phyloP scores from a whole-genome alignment of 1,140 invertebrate species.

The Nephila pilipes region DNA sequence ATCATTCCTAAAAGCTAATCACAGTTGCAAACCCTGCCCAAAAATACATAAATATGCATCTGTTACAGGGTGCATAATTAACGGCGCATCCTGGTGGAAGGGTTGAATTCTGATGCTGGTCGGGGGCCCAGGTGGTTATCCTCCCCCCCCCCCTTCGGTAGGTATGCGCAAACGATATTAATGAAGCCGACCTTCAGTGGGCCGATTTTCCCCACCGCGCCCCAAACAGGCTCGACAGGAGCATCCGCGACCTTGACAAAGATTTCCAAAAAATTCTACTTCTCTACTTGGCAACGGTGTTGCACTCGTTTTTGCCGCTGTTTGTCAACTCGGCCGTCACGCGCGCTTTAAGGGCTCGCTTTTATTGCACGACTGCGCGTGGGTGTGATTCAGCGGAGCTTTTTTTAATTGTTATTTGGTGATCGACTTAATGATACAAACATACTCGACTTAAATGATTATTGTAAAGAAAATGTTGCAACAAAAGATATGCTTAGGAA shows the following conservation, averaged over 20 bases:
- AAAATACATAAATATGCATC: constrained; percentile 20
- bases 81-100: not conserved
- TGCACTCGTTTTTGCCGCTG: not conserved
- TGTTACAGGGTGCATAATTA: constrained; percentile 17
- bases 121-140: too few species aligned
- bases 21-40: too few species aligned
- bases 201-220: constrained; percentile 30
- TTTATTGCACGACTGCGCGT: not conserved
- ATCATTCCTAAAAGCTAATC: too few species aligned
- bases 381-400: not conserved
- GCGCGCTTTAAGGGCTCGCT: not conserved
- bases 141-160: not conserved
- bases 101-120: not conserved
- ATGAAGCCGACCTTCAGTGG: constrained; percentile 50
- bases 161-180: constrained; percentile 32
- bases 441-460: too few species aligned
- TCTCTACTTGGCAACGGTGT: not conserved
- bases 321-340: not conserved
- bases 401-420: too few species aligned
- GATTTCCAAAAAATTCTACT: not conserved
- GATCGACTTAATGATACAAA: too few species aligned
- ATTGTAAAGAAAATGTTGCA: too few species aligned
- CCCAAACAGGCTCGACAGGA: constrained; percentile 43
- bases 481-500: too few species aligned
- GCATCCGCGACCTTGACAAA: constrained; percentile 25